Percentiles rank a stretch among this genome's conserved stretches.
Conservation (phyloP, 1,140 invertebrate species). For the Drosophila obscura region DNA sequence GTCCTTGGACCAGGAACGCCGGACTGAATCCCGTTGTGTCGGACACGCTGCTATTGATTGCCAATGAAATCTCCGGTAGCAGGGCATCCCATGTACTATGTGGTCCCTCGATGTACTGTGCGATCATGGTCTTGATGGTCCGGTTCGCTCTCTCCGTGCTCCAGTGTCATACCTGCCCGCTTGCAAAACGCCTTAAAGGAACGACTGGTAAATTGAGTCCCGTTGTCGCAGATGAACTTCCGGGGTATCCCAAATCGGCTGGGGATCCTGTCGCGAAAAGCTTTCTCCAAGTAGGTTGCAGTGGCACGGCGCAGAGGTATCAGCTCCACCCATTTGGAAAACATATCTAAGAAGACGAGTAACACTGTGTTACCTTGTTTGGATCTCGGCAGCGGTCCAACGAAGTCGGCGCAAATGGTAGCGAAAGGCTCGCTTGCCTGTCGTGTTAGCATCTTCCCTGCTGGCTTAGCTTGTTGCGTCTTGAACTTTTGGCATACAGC, state of each 20-base stretch:
- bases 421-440: not conserved
- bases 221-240: not conserved
- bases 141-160: not conserved
- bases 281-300: too few species aligned
- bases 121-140: conserved; percentile 1
- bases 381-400: not conserved
- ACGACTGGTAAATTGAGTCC: not conserved
- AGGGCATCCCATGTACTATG: too few species aligned
- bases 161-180: not conserved
- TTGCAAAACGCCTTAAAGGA: not conserved
- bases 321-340: too few species aligned
- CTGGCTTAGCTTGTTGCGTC: not conserved
- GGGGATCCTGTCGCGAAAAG: not conserved
- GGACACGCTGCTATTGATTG: too few species aligned
- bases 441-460: conserved; percentile 1
- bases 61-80: too few species aligned
- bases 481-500: not conserved
- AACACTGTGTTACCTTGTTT: not conserved
- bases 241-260: not conserved
- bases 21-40: too few species aligned
- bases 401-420: not conserved
- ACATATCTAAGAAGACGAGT: not conserved
- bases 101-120: not conserved
- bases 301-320: too few species aligned
- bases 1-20: too few species aligned